Base-by-base conservation (phyloP, 2,113 vertebrate species). In the Terrapene triunguis region DNA sequence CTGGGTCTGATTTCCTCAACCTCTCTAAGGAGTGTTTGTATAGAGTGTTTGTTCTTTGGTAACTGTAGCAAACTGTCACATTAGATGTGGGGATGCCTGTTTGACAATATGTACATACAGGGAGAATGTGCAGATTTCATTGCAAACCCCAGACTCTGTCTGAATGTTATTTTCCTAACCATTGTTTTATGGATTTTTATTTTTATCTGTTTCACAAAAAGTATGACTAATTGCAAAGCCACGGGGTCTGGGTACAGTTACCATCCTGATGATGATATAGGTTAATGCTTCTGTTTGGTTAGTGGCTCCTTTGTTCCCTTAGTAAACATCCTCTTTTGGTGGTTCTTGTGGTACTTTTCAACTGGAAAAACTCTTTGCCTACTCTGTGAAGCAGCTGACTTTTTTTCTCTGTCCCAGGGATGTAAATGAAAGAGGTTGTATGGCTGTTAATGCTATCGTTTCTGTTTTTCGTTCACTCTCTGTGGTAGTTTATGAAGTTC, bases 301-400 rank as follows among this genome's bases (percentile, higher is more conserved):
- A 94, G 96, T 95, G 95, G 92, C 8, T 53, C 89, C 95, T 97
- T 97, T 98, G 96, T 98, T 97, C 89, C 89, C 78, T 91, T 59
- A 19, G 62, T 85, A 81, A 92, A 89, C 81, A 48, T 93, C 93
- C 94, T 92, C 86, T 86, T 59, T 88, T 83, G 38, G 88, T 50
- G 89, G 86, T 94, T 94, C 92, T 89, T 8, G 62, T 85, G 59
- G 85, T 85, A 57, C 79, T 83, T 35, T 93, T 92, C 57, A 47
- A 85, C 54, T 12, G 90, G 95, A 59, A 53, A 54, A 65, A 38
- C 24, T 55, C 29, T 1, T 32, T 2, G 82, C 72, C 42, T 47
- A 27, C 3, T 4, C 54, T 4, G 57, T 1, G 5, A 8, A 10
- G 5, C 5, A 57, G 32, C 76, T 0, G 25, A 10, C 59, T 50